A percentile compares a stretch with the other conserved stretches of the same genome.
phyloP scores from a whole-genome alignment of 2,113 vertebrate genomes.

The Trachemys scripta region DNA sequence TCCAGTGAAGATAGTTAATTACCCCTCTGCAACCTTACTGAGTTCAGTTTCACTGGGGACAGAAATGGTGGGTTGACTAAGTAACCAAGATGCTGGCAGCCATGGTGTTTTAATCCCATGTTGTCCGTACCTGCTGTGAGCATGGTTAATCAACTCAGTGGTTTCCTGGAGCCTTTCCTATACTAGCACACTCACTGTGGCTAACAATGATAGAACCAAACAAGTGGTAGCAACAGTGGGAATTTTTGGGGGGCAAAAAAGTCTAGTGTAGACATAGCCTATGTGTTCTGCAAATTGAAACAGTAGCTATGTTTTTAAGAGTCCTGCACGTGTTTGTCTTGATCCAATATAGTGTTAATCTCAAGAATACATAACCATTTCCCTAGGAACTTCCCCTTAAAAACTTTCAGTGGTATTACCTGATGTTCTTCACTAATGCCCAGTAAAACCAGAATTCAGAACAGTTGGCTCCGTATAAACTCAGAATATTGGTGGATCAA shows the following conservation, averaged over 20 bases:
- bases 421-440: slow-evolving; percentile 53
- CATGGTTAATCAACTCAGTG: background rate
- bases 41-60: background rate
- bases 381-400: slow-evolving; percentile 69
- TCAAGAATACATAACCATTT: slow-evolving; percentile 70
- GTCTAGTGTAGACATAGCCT: slow-evolving; percentile 61
- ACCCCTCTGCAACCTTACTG: background rate
- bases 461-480: slow-evolving; percentile 66
- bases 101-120: background rate
- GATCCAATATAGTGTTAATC: slow-evolving; percentile 71
- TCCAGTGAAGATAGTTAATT: background rate
- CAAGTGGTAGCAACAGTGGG: slow-evolving; percentile 57
- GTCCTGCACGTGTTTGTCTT: slow-evolving; percentile 74
- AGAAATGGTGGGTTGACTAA: background rate
- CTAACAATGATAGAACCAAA: slow-evolving; percentile 65
- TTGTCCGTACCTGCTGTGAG: background rate
- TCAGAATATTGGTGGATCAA: slow-evolving; percentile 66
- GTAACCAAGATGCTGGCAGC: background rate
- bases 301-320: slow-evolving; percentile 69
- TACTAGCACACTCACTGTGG: slow-evolving; percentile 14
- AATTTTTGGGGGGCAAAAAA: slow-evolving; percentile 23
- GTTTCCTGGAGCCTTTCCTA: slow-evolving; percentile 34
- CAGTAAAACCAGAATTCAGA: slow-evolving; percentile 55
- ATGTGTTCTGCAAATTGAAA: slow-evolving; percentile 66
- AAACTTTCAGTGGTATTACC: slow-evolving; percentile 69